Evolutionary conservation across 2,113 vertebrate genomes (phyloP), one percentile per base, ranked within the genome.

Genomic region (Burhinus oedicnemus): DNA sequence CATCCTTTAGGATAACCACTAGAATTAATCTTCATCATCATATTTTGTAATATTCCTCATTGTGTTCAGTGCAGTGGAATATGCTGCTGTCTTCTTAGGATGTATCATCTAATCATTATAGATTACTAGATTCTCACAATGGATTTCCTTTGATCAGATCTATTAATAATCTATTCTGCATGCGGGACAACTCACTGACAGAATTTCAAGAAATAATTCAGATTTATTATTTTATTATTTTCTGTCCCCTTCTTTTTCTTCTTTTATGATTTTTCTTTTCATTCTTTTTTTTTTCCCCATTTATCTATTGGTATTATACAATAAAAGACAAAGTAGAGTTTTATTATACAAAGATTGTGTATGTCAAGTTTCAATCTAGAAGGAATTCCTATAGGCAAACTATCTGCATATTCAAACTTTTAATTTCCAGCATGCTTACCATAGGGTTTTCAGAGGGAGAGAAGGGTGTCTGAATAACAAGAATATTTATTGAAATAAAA

Each of bases 111-210:
- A n/a, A 69, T 64, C 58, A 78, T 78, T 85, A 82, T 11, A 79
- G 66, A 89, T 75, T 55, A 86, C 71, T 71, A 45, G 16, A 94
- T 75, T 94, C 74, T 90, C 57, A 87, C 45, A 88, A 68, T 66
- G 38, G 25, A 91, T 87, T 95, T 88, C 74, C 54, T 91, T 92
- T 71, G 61, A 91, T 65, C 36, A 85, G 36, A 70, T 68, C 57
- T 91, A 89, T 92, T 89, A 87, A 87, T 85, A 93, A 87, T 42
- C 15, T 91, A 26, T 79, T 87, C 64, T 62, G 30, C 58, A 72
- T 38, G n/a, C 58, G 36, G 57, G 54, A 84, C 40, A 92, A 70
- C 12, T 72, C 55, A 92, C 25, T 87, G 78, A 64, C 57, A 87
- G 11, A 72, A 82, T 32, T 60, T 79, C 72, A 94, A 64, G 45